Base-by-base conservation (phyloP, 2,797 vertebrate genomes). In the Trachops cirrhosus region DNA sequence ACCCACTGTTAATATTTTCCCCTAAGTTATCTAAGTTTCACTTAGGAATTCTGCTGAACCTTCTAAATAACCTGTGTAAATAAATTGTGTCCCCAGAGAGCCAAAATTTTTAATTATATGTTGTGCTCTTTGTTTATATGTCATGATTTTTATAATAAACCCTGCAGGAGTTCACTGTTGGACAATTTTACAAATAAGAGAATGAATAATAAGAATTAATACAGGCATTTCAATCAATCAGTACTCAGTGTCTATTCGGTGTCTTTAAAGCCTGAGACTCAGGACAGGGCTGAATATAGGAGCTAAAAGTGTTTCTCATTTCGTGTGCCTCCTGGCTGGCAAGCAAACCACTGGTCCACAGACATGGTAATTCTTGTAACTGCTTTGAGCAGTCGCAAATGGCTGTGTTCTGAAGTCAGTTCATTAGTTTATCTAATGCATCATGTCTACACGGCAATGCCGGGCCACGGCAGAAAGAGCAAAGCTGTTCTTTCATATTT, bases 371-470 rank as follows among this genome's bases (percentile, higher is more conserved):
- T 96, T 92, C 91, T 94, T 86, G 14, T 44, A 50, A 64, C 48
- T 67, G 48, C 54, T 79, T 84, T 48, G 86, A 95, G 94, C 88
- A 96, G 86, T 91, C 78, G 86, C 44, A 97, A 97, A 29, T 91
- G 91, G 97, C 86, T 86, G 64, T 88, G 75, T 87, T 92, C 83
- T 96, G 82, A 91, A 98, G 97, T 92, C 96, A 97, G 86, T 97
- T 97, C 96, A 97, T 98, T 97, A 93, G 97, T 96, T 98, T 95
- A 97, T 95, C 93, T 97, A 96, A 98, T 96, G 98, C 96, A 83
- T 97, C 97, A 94, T n/a, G 73, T 95, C 62, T 92, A 96, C 62
- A 92, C 37, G 44, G 96, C 97, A 97, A 44, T 67, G 96, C 75
- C 68, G 97, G 93, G 78, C 83, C 52, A 91, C 67, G 97, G 95